A percentile compares a stretch with the other conserved stretches of the same genome.
Evolutionary conservation across 2,113 vertebrate species (phyloP).

Genomic region (Dendropsophus ebraccatus): DNA sequence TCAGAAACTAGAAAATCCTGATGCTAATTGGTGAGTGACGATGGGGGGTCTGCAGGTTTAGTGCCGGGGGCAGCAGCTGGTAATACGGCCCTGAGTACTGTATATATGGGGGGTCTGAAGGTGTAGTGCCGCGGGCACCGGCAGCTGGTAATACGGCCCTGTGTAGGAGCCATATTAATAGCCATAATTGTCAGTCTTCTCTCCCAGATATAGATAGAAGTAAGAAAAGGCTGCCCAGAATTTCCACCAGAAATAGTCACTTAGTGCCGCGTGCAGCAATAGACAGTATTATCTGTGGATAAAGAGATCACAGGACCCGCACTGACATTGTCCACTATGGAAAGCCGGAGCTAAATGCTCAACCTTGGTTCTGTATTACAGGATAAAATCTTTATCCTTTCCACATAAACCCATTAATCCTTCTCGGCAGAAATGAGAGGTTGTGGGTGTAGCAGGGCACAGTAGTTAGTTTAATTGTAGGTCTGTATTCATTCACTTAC

Average conservation of each 20-base stretch:
- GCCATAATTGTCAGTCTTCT: neutral
- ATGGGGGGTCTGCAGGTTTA: too few relatives aligned
- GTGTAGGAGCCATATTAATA: neutral
- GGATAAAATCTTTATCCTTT: slow-evolving; percentile 50
- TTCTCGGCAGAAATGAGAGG: slow-evolving; percentile 19
- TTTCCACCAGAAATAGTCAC: neutral
- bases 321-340: slow-evolving; percentile 15
- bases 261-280: neutral
- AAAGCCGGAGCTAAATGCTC: slow-evolving; percentile 13
- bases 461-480: slow-evolving; percentile 50
- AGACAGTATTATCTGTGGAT: neutral
- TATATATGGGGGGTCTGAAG: too few relatives aligned
- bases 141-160: too few relatives aligned
- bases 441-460: slow-evolving; percentile 45
- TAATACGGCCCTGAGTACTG: too few relatives aligned
- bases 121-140: too few relatives aligned
- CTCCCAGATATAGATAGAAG: neutral
- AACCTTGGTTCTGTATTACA: slow-evolving; percentile 31
- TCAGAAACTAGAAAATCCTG: too few relatives aligned
- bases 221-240: neutral
- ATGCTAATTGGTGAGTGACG: too few relatives aligned
- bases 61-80: too few relatives aligned
- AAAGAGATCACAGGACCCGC: slow-evolving; percentile 9
- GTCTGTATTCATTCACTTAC: slow-evolving; percentile 39
- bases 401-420: slow-evolving; percentile 44